Percentiles rank a stretch among this genome's conserved stretches.
These are phyloP conservation scores for Chlamydotis undulata DNA, from an alignment of 2,113 vertebrate species.

Conservation along the genomic window DNA sequence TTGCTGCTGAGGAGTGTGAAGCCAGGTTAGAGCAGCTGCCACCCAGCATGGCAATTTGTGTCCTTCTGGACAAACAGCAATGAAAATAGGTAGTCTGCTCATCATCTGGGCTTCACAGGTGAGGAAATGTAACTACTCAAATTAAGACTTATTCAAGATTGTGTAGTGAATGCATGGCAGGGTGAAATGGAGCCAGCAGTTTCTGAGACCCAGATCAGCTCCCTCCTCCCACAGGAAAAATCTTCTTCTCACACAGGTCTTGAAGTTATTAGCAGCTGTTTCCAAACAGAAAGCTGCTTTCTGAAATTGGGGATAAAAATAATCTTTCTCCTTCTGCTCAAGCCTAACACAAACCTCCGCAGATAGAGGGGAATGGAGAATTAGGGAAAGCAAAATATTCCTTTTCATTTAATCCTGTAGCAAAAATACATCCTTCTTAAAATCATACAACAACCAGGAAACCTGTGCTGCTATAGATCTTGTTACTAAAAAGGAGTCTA, in stretches of 20 bases:
- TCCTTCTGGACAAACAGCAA: neutral
- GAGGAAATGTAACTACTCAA: neutral
- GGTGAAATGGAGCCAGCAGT: neutral
- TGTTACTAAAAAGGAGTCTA: constrained; percentile 66
- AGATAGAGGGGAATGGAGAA: neutral
- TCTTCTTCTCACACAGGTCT: neutral
- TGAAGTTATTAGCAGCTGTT: constrained; percentile 32
- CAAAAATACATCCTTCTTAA: constrained; percentile 59
- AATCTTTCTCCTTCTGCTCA: constrained; percentile 26
- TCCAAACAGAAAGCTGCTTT: constrained; percentile 46
- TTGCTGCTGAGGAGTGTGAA: neutral
- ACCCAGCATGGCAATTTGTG: neutral
- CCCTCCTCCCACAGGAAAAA: neutral
- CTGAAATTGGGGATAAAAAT: constrained; percentile 40
- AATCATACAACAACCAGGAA: constrained; percentile 58
- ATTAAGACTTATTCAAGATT: neutral
- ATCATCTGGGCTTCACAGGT: neutral
- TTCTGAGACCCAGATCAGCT: neutral
- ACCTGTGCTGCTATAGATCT: constrained; percentile 67
- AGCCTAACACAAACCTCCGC: neutral
- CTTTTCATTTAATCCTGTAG: constrained; percentile 40
- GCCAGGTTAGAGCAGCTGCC: neutral
- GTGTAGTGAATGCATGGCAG: neutral
- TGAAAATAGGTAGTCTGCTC: neutral
- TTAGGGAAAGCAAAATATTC: constrained; percentile 41